These are phyloP conservation scores for Idaea straminata DNA, from an alignment of 2,888 invertebrate species.

Conservation along the genomic window DNA sequence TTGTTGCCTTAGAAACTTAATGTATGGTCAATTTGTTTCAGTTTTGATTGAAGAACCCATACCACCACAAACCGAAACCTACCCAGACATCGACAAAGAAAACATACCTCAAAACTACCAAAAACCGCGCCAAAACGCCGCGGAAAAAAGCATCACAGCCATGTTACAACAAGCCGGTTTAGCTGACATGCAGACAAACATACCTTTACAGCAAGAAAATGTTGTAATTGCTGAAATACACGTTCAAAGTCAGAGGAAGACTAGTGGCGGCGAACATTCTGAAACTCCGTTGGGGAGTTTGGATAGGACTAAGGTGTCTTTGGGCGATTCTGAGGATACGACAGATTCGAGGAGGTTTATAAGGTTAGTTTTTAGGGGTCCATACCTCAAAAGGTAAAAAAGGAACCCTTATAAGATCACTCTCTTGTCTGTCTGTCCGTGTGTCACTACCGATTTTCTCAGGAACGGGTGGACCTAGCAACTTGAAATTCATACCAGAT, in stretches of 20 bases:
- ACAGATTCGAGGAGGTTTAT: conserved; percentile 60
- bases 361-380: conserved; percentile 38
- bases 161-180: conserved; percentile 55
- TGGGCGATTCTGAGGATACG: conserved; percentile 60
- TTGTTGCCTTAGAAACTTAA: neutral
- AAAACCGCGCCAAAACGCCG: conserved; percentile 16
- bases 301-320: conserved; percentile 67
- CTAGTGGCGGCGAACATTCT: conserved; percentile 38
- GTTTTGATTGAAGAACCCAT: conserved; percentile 32
- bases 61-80: conserved; percentile 16
- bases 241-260: conserved; percentile 20
- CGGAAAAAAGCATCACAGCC: conserved; percentile 37
- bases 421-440: too few relatives aligned
- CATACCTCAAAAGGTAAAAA: too few relatives aligned
- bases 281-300: conserved; percentile 66
- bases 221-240: too few relatives aligned
- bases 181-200: conserved; percentile 37
- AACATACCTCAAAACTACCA: conserved; percentile 45
- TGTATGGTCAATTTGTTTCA: neutral
- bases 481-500: too few relatives aligned
- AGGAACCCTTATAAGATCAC: too few relatives aligned
- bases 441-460: too few relatives aligned
- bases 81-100: conserved; percentile 49
- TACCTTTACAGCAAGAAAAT: conserved; percentile 2
- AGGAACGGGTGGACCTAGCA: too few relatives aligned